A percentile compares a stretch with the other conserved stretches of the same genome.
Conservation (phyloP, 2,888 invertebrate species). For the Nowickia ferox region DNA sequence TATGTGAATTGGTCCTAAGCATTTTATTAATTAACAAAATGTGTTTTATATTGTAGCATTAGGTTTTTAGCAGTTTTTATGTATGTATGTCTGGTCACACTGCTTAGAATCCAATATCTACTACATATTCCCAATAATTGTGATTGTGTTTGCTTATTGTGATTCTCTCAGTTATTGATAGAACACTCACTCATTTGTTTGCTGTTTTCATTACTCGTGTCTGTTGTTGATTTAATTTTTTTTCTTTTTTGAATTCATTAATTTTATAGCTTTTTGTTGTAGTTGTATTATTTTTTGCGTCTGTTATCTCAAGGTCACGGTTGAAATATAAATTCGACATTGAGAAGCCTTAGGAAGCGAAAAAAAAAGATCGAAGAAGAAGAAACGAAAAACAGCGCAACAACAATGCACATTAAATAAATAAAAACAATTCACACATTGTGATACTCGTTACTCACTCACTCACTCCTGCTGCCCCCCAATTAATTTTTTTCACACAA, state of each 20-base stretch:
- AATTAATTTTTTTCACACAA: background rate
- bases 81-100: too few species aligned
- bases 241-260: conserved; percentile 49
- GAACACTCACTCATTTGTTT: conserved; percentile 31
- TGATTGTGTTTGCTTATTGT: conserved; percentile 43
- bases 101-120: conserved; percentile 35
- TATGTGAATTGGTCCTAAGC: too few species aligned
- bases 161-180: conserved; percentile 59
- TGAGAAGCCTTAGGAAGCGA: conserved; percentile 72
- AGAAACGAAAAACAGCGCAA: conserved; percentile 7
- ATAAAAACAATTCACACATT: conserved; percentile 24
- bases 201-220: conserved; percentile 63
- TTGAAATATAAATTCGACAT: conserved; percentile 76
- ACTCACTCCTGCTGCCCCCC: conserved; percentile 8
- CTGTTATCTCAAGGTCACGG: conserved; percentile 80
- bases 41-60: too few species aligned
- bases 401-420: conserved; percentile 26
- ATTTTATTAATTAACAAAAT: too few species aligned
- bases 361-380: background rate
- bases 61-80: too few species aligned
- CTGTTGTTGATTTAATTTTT: conserved; percentile 64
- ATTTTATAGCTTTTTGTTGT: conserved; percentile 52
- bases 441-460: conserved; percentile 34
- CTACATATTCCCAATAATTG: conserved; percentile 34
- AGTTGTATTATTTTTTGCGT: conserved; percentile 66